A percentile compares a stretch with the other conserved stretches of the same genome.
Evolutionary conservation across 2,113 vertebrate species (phyloP).

Genomic region (Spea multiplicata): DNA sequence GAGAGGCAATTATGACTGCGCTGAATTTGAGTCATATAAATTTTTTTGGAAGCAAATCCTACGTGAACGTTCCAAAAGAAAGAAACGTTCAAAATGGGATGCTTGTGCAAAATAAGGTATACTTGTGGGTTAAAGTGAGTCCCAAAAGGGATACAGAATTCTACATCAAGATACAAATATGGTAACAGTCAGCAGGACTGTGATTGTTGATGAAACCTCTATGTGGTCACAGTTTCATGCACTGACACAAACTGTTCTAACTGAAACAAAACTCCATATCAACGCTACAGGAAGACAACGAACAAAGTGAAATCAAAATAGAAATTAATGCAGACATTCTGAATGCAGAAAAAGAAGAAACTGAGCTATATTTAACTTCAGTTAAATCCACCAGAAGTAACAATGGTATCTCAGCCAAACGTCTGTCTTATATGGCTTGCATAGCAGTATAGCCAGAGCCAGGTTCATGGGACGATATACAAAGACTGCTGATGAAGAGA

Average conservation of each 20-base stretch:
- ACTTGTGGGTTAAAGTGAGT: too few relatives aligned
- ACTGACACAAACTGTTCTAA: too few relatives aligned
- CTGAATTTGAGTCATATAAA: too few relatives aligned
- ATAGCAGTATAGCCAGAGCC: not conserved
- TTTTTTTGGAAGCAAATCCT: too few relatives aligned
- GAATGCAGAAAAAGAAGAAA: not conserved
- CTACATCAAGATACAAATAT: not conserved
- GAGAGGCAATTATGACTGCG: too few relatives aligned
- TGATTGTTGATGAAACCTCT: not conserved
- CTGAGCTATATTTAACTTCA: not conserved
- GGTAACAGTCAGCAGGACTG: not conserved
- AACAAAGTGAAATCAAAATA: not conserved
- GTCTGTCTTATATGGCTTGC: not conserved
- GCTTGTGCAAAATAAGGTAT: too few relatives aligned
- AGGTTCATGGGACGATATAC: conserved; percentile 4
- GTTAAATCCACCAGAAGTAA: not conserved
- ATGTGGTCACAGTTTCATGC: not conserved
- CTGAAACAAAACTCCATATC: not conserved
- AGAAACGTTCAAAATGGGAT: too few relatives aligned
- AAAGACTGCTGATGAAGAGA: conserved; percentile 59
- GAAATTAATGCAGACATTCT: not conserved
- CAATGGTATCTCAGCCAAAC: not conserved
- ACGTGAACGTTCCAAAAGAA: too few relatives aligned
- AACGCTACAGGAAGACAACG: not conserved
- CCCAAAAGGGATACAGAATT: too few relatives aligned